These are phyloP conservation scores for Takifugu rubripes DNA, from an alignment of 2,797 vertebrate species.

Conservation along the genomic window DNA sequence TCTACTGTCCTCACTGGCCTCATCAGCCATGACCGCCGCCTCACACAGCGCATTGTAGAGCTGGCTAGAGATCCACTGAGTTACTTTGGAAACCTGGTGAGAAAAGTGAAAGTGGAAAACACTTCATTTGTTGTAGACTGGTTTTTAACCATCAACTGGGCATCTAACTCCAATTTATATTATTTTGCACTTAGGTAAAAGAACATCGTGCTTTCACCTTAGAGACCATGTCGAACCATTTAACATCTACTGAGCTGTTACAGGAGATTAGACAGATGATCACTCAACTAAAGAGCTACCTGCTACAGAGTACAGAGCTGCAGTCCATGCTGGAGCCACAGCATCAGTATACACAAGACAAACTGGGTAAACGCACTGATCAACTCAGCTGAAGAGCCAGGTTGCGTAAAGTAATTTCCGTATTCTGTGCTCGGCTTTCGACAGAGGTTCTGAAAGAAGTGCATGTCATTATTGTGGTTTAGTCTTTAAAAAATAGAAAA, in stretches of 20 bases:
- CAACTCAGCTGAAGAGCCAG: too few relatives aligned
- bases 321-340: conserved; percentile 80
- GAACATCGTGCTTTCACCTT: conserved; percentile 91
- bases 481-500: neutral
- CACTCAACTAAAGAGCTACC: conserved; percentile 96
- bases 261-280: conserved; percentile 98
- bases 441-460: neutral
- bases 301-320: conserved; percentile 92
- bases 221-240: conserved; percentile 89
- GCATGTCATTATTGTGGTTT: neutral
- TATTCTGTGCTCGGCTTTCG: neutral
- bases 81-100: conserved; percentile 89
- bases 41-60: conserved; percentile 89
- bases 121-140: neutral
- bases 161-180: too few relatives aligned
- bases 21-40: conserved; percentile 85
- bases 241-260: conserved; percentile 89
- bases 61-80: conserved; percentile 86
- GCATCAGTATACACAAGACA: conserved; percentile 79
- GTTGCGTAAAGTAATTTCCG: too few relatives aligned
- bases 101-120: neutral
- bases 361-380: conserved; percentile 78
- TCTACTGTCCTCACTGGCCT: conserved; percentile 87
- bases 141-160: neutral
- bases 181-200: conserved; percentile 67